Evolutionary conservation across 2,797 vertebrate species (phyloP).

Genomic region (Liasis olivaceus): DNA sequence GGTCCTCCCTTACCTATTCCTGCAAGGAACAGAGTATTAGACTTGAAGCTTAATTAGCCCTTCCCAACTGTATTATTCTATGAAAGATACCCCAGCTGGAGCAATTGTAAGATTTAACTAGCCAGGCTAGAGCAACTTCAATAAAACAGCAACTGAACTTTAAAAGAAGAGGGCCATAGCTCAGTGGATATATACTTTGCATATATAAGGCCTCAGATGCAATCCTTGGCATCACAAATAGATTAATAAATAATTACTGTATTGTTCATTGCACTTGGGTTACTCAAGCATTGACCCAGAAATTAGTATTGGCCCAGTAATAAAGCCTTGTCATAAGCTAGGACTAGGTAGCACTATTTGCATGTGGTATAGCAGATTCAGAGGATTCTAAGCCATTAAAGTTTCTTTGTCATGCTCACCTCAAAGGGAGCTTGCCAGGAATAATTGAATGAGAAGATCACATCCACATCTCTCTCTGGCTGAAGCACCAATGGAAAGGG

Average conservation of each 20-base stretch:
- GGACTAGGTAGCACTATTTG: background rate
- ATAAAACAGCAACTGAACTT: background rate
- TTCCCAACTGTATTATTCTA: background rate
- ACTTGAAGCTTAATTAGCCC: background rate
- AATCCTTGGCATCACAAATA: background rate
- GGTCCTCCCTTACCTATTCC: background rate
- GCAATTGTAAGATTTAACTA: background rate
- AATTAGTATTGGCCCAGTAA: background rate
- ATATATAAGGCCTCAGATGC: background rate
- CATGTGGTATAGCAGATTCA: background rate
- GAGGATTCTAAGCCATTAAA: background rate
- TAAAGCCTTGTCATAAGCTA: background rate
- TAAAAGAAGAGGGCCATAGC: background rate
- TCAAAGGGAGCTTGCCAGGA: constrained; percentile 74
- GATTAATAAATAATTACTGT: background rate
- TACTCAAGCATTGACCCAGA: background rate
- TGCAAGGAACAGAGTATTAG: background rate
- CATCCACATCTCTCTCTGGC: constrained; percentile 70
- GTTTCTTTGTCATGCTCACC: constrained; percentile 41
- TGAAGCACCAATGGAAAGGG: constrained; percentile 72
- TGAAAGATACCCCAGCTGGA: background rate
- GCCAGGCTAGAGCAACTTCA: background rate
- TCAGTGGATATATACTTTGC: background rate
- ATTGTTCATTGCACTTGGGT: background rate
- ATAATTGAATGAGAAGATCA: constrained; percentile 79